phyloP scores from a whole-genome alignment of 1,140 invertebrate genomes.

The Glossosoma conforme region DNA sequence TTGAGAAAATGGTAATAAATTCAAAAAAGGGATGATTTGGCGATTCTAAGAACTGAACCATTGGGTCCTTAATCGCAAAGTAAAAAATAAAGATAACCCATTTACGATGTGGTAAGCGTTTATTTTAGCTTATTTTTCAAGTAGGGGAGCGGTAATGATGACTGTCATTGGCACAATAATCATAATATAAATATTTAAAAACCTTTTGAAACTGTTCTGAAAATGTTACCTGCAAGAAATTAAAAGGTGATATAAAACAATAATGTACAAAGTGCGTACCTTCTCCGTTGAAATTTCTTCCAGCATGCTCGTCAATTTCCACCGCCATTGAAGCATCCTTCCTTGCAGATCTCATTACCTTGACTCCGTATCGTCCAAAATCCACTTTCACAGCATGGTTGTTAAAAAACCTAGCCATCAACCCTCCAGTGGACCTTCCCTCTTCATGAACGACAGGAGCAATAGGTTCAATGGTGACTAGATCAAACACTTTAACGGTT shows the following conservation, averaged over 20 bases:
- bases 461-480: conserved; percentile 45
- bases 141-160: no score
- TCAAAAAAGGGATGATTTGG: no score
- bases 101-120: no score
- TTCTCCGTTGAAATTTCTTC: conserved; percentile 27
- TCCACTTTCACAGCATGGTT: conserved; percentile 49
- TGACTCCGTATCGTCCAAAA: conserved; percentile 48
- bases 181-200: no score
- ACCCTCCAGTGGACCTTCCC: conserved; percentile 38
- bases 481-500: conserved; percentile 41
- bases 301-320: conserved; percentile 38
- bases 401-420: conserved; percentile 43
- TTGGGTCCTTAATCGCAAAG: no score
- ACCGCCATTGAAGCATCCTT: conserved; percentile 43
- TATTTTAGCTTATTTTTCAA: no score
- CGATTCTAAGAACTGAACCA: no score
- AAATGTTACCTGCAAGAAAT: no score
- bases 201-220: no score
- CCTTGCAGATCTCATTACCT: conserved; percentile 41
- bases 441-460: conserved; percentile 30
- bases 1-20: no score
- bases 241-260: conserved; percentile 1
- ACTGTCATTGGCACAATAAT: no score
- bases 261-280: conserved; percentile 11
- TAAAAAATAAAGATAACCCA: no score